Evolutionary conservation across 2,888 invertebrate genomes (phyloP), one percentile per base, ranked within the genome.

Genomic region (Pandemis cinnamomeana): DNA sequence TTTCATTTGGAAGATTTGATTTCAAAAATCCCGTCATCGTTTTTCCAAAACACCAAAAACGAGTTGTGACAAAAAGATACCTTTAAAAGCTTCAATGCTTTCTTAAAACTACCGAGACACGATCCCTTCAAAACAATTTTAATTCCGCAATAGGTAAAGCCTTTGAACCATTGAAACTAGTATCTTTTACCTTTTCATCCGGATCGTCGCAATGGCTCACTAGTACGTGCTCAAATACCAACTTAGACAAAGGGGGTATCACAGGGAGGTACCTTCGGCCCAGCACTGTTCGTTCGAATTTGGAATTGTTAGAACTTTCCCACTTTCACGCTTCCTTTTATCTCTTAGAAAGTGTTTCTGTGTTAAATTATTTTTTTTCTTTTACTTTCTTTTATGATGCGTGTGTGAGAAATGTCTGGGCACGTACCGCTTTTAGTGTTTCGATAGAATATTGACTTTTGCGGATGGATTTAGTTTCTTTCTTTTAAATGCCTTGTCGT

Each of bases 291-390:
- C 83, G 84, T 87, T 90, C 83, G 87, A 87, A 74, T 74, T 73
- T 71, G 67, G 74, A 74, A 90, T 89, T 86, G 91, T 91, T 86
- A 84, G 86, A 92, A 93, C 86, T 93, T 93, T 91, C 82, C 91
- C 88, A 91, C 89, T 92, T 91, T 89, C 89, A 76, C 89, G 88
- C 88, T 92, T 88, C 90, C 89, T 89, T 92, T 92, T 92, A 91
- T 92, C 86, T 89, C 84, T 87, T 86, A 77, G 85, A 88, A 88
- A 90, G 89, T 90, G 90, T 91, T 88, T 86, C 84, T 85, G 85
- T 87, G 88, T 89, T 89, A 91, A 91, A 91, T 92, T 92, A 90
- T 92, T 90, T 88, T 91, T 55, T 91, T 91, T 86, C 84, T 86
- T 86, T 84, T 86, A 83, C 82, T 81, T 72, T 75, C 79, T 80